phyloP scores from a whole-genome alignment of 2,888 invertebrate genomes.

The Lysandra bellargus region DNA sequence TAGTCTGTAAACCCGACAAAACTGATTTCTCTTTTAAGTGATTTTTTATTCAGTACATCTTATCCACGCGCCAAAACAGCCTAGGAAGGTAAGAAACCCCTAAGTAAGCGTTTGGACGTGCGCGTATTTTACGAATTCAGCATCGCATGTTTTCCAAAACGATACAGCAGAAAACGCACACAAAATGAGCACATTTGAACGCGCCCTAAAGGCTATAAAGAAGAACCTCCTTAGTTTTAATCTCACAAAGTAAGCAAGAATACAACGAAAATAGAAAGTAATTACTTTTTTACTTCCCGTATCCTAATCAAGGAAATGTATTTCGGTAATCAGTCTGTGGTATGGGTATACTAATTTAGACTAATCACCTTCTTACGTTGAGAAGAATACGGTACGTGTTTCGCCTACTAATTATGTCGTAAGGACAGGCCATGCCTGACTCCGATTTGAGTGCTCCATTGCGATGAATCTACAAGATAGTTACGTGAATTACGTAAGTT shows the following conservation, averaged over 20 bases:
- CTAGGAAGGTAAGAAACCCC: no score
- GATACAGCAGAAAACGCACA: no score
- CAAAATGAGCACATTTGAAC: no score
- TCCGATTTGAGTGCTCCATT: neutral
- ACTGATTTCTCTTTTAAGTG: no score
- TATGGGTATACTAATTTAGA: slow-evolving; percentile 58
- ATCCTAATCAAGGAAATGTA: slow-evolving; percentile 19
- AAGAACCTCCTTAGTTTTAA: neutral
- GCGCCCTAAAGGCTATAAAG: neutral
- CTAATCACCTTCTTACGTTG: slow-evolving; percentile 58
- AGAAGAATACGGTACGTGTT: slow-evolving; percentile 42
- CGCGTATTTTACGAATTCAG: no score
- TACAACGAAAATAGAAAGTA: neutral
- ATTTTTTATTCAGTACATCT: no score
- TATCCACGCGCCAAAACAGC: no score
- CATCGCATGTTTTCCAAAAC: no score
- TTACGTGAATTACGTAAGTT: neutral
- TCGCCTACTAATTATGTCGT: neutral
- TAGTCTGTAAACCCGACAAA: no score
- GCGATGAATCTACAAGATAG: neutral
- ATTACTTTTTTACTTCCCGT: neutral
- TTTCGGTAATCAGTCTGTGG: slow-evolving; percentile 21
- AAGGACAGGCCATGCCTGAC: neutral
- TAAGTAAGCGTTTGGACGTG: no score
- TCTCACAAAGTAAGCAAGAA: slow-evolving; percentile 5